These are phyloP conservation scores for Melanophora roralis DNA, from an alignment of 2,888 invertebrate genomes.

Conservation along the genomic window DNA sequence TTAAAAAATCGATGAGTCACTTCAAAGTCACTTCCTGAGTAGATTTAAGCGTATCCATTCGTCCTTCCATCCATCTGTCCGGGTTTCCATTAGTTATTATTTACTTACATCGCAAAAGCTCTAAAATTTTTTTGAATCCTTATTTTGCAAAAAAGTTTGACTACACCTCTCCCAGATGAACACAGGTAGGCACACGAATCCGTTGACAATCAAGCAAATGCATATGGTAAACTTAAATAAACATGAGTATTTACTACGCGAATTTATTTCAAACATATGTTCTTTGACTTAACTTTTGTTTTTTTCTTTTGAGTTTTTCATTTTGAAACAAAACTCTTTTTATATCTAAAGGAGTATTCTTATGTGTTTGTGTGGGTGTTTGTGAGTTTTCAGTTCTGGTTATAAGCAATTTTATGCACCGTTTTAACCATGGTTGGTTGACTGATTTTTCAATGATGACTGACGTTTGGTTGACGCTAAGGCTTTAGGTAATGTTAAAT, in stretches of 20 bases:
- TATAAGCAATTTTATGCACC: slow-evolving; percentile 13
- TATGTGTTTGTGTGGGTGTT: neutral
- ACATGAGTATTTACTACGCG: neutral
- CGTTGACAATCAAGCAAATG: neutral
- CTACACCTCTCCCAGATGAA: too few relatives aligned
- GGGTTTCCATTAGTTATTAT: too few relatives aligned
- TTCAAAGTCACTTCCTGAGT: too few relatives aligned
- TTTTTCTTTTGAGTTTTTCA: neutral
- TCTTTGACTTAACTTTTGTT: slow-evolving; percentile 28
- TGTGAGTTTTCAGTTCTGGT: neutral
- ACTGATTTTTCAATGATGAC: slow-evolving; percentile 27
- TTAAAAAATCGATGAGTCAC: too few relatives aligned
- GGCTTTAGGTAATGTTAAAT: neutral
- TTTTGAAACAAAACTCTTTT: neutral
- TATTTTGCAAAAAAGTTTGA: too few relatives aligned
- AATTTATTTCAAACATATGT: neutral
- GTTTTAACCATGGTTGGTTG: slow-evolving; percentile 14
- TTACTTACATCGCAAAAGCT: too few relatives aligned
- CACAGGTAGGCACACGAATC: neutral
- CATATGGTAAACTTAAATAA: neutral
- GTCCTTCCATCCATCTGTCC: too few relatives aligned
- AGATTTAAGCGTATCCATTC: too few relatives aligned
- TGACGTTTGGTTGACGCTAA: neutral
- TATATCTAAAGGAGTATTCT: neutral
- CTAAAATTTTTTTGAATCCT: too few relatives aligned